phyloP scores from a whole-genome alignment of 2,797 vertebrate species.

The Trachurus trachurus region DNA sequence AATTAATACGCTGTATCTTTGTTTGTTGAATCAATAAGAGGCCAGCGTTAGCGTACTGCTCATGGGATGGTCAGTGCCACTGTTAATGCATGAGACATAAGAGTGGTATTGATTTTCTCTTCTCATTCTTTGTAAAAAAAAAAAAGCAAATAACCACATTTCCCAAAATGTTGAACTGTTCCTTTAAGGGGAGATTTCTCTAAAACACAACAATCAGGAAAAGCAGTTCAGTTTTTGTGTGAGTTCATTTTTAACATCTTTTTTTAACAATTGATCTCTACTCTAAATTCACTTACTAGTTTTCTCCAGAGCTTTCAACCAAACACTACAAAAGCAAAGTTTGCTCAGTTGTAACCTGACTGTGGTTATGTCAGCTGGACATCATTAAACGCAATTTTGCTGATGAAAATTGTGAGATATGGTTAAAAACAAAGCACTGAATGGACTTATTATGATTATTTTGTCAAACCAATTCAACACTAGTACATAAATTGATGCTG shows the following conservation, averaged over 20 bases:
- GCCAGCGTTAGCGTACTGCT: neutral
- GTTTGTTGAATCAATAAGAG: neutral
- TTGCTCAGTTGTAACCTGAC: neutral
- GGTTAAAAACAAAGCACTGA: neutral
- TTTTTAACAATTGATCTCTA: neutral
- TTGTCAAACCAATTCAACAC: neutral
- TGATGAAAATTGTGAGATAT: neutral
- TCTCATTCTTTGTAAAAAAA: neutral
- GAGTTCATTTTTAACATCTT: neutral
- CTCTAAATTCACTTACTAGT: neutral
- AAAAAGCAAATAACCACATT: neutral
- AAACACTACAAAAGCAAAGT: neutral
- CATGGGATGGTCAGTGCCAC: neutral
- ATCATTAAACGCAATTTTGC: neutral
- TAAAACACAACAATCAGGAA: neutral
- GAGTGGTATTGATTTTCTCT: constrained; percentile 7
- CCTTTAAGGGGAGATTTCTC: constrained; percentile 1
- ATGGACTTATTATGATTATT: neutral
- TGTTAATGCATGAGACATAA: neutral
- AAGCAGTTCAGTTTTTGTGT: neutral
- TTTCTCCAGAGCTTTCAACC: constrained; percentile 7
- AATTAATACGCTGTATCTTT: neutral
- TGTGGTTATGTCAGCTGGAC: neutral
- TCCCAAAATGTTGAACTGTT: neutral
- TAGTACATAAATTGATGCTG: neutral